These are phyloP conservation scores for Harpalus rufipes DNA, from an alignment of 2,888 invertebrate genomes.

Conservation along the genomic window DNA sequence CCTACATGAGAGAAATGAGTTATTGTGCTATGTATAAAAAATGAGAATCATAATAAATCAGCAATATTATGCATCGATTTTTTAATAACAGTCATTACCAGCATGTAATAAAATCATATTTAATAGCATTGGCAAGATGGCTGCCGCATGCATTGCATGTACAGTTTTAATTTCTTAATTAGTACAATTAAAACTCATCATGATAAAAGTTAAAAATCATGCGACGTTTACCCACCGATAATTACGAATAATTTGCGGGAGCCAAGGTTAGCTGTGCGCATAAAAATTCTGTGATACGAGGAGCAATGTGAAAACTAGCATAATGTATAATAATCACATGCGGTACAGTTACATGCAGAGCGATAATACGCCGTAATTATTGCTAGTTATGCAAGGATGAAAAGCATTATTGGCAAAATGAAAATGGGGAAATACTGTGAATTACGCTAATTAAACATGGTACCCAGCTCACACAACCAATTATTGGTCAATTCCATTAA, in stretches of 20 bases:
- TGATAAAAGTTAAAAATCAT: conserved; percentile 64
- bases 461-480: not conserved
- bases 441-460: conserved; percentile 14
- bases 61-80: conserved; percentile 6
- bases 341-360: conserved; percentile 28
- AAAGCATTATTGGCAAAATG: conserved; percentile 20
- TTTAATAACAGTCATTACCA: not conserved
- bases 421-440: conserved; percentile 38
- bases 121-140: conserved; percentile 1
- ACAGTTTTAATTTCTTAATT: conserved; percentile 55
- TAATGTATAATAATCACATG: conserved; percentile 23
- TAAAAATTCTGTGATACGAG: conserved; percentile 42
- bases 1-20: not conserved
- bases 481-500: conserved; percentile 11
- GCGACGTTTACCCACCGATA: conserved; percentile 53
- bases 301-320: conserved; percentile 1
- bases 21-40: conserved; percentile 1
- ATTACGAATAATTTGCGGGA: conserved; percentile 61
- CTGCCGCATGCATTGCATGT: conserved; percentile 3
- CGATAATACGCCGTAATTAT: conserved; percentile 30
- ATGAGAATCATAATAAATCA: conserved; percentile 4
- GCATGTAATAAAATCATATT: conserved; percentile 3
- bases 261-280: conserved; percentile 50
- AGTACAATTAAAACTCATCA: conserved; percentile 62
- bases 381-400: conserved; percentile 23